Percentiles rank a stretch among this genome's conserved stretches.
Conservation (phyloP, 1,140 invertebrate species). For the Drosophila takahashii region DNA sequence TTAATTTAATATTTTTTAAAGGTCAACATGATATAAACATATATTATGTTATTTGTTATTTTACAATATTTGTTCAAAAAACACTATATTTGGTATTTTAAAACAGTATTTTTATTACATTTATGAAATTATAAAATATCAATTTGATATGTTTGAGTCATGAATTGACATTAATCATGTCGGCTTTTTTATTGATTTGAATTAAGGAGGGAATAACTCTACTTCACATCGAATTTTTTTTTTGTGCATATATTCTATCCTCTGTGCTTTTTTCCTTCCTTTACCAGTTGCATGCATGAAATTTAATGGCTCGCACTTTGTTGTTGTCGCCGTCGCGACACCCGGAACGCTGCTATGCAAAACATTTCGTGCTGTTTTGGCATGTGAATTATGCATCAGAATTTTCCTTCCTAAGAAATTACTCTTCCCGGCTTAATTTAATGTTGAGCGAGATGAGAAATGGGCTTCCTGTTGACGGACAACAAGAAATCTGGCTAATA, state of each 20-base stretch:
- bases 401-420: conserved; percentile 32
- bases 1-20: too few species aligned
- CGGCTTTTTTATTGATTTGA: too few species aligned
- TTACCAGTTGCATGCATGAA: conserved; percentile 79
- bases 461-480: conserved; percentile 20
- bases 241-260: background rate
- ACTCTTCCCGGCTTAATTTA: conserved; percentile 49
- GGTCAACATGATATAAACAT: too few species aligned
- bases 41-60: too few species aligned
- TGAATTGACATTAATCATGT: too few species aligned
- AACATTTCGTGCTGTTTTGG: conserved; percentile 79
- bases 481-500: conserved; percentile 39
- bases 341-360: conserved; percentile 48
- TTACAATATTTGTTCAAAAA: too few species aligned
- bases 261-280: conserved; percentile 9
- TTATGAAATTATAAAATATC: too few species aligned
- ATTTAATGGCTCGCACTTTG: conserved; percentile 83
- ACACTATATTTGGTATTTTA: too few species aligned
- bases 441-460: conserved; percentile 36
- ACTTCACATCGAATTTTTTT: background rate
- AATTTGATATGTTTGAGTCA: too few species aligned
- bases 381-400: conserved; percentile 79
- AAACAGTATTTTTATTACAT: too few species aligned
- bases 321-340: conserved; percentile 71
- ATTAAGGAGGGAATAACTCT: too few species aligned